A percentile compares a stretch with the other conserved stretches of the same genome.
Conservation (phyloP, 2,888 invertebrate species). For the Meghimatium bilineatum region DNA sequence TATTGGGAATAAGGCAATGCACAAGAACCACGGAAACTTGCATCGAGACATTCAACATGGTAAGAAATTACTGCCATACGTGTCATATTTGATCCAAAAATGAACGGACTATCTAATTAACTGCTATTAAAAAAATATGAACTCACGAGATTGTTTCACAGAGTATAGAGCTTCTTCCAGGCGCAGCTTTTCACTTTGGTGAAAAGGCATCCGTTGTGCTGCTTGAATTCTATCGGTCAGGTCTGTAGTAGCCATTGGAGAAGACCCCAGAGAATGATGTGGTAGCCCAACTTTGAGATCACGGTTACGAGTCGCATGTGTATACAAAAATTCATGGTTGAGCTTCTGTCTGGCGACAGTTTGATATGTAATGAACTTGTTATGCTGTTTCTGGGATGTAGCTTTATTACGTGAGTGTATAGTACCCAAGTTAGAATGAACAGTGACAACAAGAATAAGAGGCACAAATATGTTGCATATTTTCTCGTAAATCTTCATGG, state of each 20-base stretch:
- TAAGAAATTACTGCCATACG: too few species aligned
- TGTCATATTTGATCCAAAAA: too few species aligned
- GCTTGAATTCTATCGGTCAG: neutral
- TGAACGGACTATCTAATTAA: too few species aligned
- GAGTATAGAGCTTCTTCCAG: slow-evolving; percentile 8
- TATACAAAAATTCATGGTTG: slow-evolving; percentile 9
- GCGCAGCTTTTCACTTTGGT: too few species aligned
- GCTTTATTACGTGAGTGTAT: neutral
- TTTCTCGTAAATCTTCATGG: neutral
- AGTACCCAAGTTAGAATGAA: neutral
- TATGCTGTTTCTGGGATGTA: neutral
- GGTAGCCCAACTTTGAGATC: neutral
- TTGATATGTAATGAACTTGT: neutral
- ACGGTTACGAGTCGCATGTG: slow-evolving; percentile 21
- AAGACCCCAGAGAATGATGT: neutral
- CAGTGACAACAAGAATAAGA: neutral
- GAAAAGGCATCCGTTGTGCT: too few species aligned
- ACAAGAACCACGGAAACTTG: too few species aligned
- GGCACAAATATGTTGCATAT: neutral
- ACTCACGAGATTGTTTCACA: slow-evolving; percentile 5
- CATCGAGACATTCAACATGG: too few species aligned
- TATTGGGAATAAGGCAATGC: too few species aligned
- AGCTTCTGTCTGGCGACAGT: neutral
- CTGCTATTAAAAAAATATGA: too few species aligned
- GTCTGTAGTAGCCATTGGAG: neutral